Percentiles rank a stretch among this genome's conserved stretches.
Evolutionary conservation across 2,888 invertebrate species (phyloP).

Genomic region (Nomada ruficornis): DNA sequence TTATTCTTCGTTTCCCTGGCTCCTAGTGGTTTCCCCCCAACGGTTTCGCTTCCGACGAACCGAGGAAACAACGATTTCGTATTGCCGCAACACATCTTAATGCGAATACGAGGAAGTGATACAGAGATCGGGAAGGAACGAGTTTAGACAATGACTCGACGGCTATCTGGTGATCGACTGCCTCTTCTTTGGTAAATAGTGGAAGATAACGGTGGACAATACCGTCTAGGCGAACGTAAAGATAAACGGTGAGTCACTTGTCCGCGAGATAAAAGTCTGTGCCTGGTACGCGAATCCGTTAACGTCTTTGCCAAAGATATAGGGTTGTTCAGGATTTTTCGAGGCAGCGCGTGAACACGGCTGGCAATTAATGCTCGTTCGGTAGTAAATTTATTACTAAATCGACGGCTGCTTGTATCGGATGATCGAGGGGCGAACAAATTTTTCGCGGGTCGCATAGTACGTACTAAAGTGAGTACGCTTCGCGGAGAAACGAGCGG

Average conservation of each 20-base stretch:
- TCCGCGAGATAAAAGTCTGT: slow-evolving; percentile 47
- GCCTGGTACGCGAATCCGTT: slow-evolving; percentile 31
- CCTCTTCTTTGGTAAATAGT: slow-evolving; percentile 59
- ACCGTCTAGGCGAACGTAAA: slow-evolving; percentile 60
- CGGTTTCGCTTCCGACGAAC: neutral
- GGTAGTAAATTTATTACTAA: too few species aligned
- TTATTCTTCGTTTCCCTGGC: neutral
- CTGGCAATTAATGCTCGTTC: too few species aligned
- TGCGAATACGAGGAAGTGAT: slow-evolving; percentile 17
- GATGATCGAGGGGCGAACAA: neutral
- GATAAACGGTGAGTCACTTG: slow-evolving; percentile 64
- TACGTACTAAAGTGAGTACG: slow-evolving; percentile 35
- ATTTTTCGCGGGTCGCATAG: neutral
- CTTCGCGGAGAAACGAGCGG: slow-evolving; percentile 23
- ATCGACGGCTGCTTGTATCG: too few species aligned
- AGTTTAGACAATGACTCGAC: slow-evolving; percentile 60
- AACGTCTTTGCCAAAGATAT: slow-evolving; percentile 4
- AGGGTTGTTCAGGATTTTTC: too few species aligned
- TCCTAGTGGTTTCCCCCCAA: neutral
- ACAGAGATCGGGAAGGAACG: slow-evolving; percentile 39
- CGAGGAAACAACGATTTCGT: slow-evolving; percentile 10
- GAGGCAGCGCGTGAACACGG: too few species aligned
- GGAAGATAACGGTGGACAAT: slow-evolving; percentile 63
- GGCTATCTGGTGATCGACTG: slow-evolving; percentile 62
- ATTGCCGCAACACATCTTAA: neutral